These are phyloP conservation scores for Columba livia DNA, from an alignment of 2,113 vertebrate genomes.

Conservation along the genomic window DNA sequence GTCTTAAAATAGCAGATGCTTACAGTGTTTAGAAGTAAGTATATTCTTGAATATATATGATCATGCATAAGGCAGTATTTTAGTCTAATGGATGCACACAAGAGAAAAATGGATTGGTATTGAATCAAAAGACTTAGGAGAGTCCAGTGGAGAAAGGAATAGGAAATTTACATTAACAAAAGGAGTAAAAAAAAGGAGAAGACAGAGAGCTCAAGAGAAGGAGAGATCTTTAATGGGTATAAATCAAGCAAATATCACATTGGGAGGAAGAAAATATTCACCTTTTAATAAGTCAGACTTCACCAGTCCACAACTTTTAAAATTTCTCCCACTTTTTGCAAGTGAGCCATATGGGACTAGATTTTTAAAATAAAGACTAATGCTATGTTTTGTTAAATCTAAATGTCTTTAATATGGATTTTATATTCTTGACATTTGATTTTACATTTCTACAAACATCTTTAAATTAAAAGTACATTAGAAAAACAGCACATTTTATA, in stretches of 20 bases:
- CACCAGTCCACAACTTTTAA: not conserved
- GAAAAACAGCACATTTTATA: not conserved
- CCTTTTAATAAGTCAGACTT: not conserved
- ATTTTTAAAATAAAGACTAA: constrained; percentile 39
- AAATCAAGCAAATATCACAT: not conserved
- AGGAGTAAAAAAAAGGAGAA: not conserved
- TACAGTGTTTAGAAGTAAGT: not conserved
- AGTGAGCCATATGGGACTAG: not conserved
- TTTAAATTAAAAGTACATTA: constrained; percentile 20
- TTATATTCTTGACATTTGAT: constrained; percentile 2
- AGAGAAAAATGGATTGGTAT: not conserved
- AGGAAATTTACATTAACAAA: not conserved
- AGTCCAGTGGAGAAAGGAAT: not conserved
- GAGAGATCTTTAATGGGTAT: not conserved
- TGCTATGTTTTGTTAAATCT: not conserved
- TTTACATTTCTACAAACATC: constrained; percentile 31
- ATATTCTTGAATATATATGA: not conserved
- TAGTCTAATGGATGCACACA: not conserved
- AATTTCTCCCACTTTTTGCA: not conserved
- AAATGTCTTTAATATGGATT: constrained; percentile 30
- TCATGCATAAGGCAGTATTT: not conserved
- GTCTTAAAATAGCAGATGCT: not conserved
- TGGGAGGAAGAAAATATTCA: not conserved
- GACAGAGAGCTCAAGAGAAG: not conserved
- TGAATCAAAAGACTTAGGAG: not conserved